These are phyloP conservation scores for Myotis lucifugus DNA, from an alignment of 2,113 vertebrate genomes.

Conservation along the genomic window DNA sequence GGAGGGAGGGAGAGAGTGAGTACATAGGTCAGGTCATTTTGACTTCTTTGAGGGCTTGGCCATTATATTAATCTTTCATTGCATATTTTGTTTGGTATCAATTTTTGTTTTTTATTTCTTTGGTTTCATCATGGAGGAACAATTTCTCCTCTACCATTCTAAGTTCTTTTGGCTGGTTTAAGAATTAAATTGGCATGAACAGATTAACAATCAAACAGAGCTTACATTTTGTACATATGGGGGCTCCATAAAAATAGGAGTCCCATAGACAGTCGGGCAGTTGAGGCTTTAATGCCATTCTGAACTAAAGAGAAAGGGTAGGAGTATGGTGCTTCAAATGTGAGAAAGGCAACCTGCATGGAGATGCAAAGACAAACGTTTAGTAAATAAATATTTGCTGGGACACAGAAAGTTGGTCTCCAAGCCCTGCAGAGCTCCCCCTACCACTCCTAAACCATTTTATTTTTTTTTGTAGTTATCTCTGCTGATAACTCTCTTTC, in stretches of 20 bases:
- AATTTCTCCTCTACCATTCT: neutral
- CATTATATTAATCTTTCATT: neutral
- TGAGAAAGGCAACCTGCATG: neutral
- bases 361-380: neutral
- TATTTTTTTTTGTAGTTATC: neutral
- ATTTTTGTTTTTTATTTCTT: neutral
- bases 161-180: neutral
- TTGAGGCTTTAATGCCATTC: neutral
- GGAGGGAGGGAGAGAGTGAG: no score
- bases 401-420: neutral
- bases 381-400: no score
- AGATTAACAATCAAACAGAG: neutral
- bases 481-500: neutral
- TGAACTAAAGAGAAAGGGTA: neutral
- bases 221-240: neutral
- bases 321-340: neutral
- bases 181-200: neutral
- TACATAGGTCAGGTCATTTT: neutral
- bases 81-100: neutral
- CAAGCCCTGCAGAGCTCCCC: neutral
- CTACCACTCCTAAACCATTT: no score
- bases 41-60: neutral
- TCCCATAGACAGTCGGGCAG: neutral
- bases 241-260: neutral
- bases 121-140: neutral